Evolutionary conservation across 2,797 vertebrate species (phyloP), one percentile per base, ranked within the genome.

Genomic region (Leucoraja ocellata): DNA sequence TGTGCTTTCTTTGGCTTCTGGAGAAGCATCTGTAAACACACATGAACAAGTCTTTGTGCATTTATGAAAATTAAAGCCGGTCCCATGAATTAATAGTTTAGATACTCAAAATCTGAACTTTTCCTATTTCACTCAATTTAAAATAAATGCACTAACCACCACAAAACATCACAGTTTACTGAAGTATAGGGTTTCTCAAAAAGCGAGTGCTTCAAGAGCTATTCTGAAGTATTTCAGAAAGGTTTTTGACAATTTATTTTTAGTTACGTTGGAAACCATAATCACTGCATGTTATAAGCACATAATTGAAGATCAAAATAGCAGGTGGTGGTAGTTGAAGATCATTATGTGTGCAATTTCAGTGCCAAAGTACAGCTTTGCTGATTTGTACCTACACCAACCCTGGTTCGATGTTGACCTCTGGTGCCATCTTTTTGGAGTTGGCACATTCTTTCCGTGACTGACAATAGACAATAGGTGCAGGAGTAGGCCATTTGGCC

Each of bases 1-100:
- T 93, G 94, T 93, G 94, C 93, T 94, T 83, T 93, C 94, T 94
- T 96, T 94, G 96, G 93, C 96, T 95, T 94, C 95, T 93, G 80
- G 95, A 96, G 96, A 94, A 93, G 93, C 95, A 94, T 92, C 90
- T 92, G 90, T 58, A 76, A 58, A 91, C 6, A 76, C 71, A 92
- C 6, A 92, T 11, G 25, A 76, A 54, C 28, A 92, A 88, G 36
- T 14, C 0, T 16, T 46, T 88, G 61, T 65, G n/a, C 61, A 36
- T 32, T 63, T 3, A 36, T 88, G 84, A 88, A 88, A 36, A 32
- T 18, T n/a, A 68, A 9, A 88, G n/a, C 63, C 68, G 65, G 8
- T 8, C 2, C 63, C 63, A 21, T 88, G 3, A 32, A 36, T 36
- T 6, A 36, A 32, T 65, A 36, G 16, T 68, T 68, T 88, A 36